Evolutionary conservation across 1,140 invertebrate species (phyloP), one percentile per base, ranked within the genome.

Genomic region (Psilanteris sp.): DNA sequence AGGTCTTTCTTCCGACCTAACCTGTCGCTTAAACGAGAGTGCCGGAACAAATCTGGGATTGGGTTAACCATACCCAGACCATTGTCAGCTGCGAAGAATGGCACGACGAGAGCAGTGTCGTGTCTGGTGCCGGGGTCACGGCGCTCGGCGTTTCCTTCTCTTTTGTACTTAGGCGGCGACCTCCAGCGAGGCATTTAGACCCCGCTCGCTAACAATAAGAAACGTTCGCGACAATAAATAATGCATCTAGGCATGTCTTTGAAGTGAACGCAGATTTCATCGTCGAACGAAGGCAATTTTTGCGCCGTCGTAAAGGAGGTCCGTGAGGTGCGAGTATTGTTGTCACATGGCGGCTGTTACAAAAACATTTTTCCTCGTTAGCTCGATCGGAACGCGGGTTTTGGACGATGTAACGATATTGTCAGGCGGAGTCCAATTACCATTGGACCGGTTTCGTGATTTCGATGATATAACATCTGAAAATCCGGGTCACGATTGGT

Each of bases 211-310:
- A 83, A 79, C 78, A 81, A 80, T 67, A 36, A 80, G 71, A 73
- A 77, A 82, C 79, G 75, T 61, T 24, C 59, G 80, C 73, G 79
- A 81, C 78, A 80, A 82, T 81, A 76, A 76, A 76, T 80, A 81
- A 83, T 76, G 76, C 52, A 70, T 76, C 32, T 32, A 37, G 16
- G 20, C 52, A 37, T 52, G 43, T 54, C 79, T 66, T 36, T 27
- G 26, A 62, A 48, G 54, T 7, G 50, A 70, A 77, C 70, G 39
- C 29, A 50, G 62, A 62, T 67, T 78, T 75, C 64, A 78, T 75
- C 62, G 39, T 66, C 18, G 22, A 8, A 26, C 6, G n/a, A 24
- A 26, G 46, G 4, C 4, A 20, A 37, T 5, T 24, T 29, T 54
- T 52, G 52, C 52, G 32, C 15, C 16, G 13, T 22, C 1, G 32